Base-by-base conservation (phyloP, 2,888 invertebrate species). In the Philhelius pedissequus region DNA sequence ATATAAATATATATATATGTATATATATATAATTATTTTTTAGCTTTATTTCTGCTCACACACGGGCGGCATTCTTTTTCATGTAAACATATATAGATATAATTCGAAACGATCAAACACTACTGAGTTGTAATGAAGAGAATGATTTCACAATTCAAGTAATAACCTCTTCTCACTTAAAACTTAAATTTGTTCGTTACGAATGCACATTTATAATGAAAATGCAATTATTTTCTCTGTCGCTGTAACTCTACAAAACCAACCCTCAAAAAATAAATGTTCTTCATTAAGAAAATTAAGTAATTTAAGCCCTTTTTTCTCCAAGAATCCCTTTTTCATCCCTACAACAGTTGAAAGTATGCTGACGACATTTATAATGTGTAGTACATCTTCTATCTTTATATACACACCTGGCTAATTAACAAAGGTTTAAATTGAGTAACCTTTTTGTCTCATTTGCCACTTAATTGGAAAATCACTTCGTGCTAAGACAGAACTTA, bases 401-500 rank as follows among this genome's bases (percentile, higher is more conserved):
- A 40, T 43, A 7, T 25, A 48, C 38, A 43, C 69, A 40, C 60
- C 25, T 27, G 62, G 54, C 64, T 74, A 79, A 83, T 83, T 83
- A 83, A 58, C 58, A 79, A 64, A 70, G 64, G 27, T 70, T 66
- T 56, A 74, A 74, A 66, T 64, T 66, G 64, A 74, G 64, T 69
- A 58, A 69, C 56, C 69, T 25, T 52, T 66, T 40, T 52, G 68
- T 38, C 60, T 62, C 70, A 84, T 76, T 84, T 60, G 71, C 25
- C 58, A 60, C 25, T 68, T 84, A 84, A 84, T 84, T 84, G 80
- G 70, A 50, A 68, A 76, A 71, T 71, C 71, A 54, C 75, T 56
- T 70, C 66, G 54, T 80, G 52, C 52, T 27, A 50, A 66, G 35
- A 30, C 22, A 48, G 69, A 70, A 64, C 52, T 58, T 22, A 2